These are phyloP conservation scores for Drosophila athabasca DNA, from an alignment of 1,140 invertebrate species.

Conservation along the genomic window DNA sequence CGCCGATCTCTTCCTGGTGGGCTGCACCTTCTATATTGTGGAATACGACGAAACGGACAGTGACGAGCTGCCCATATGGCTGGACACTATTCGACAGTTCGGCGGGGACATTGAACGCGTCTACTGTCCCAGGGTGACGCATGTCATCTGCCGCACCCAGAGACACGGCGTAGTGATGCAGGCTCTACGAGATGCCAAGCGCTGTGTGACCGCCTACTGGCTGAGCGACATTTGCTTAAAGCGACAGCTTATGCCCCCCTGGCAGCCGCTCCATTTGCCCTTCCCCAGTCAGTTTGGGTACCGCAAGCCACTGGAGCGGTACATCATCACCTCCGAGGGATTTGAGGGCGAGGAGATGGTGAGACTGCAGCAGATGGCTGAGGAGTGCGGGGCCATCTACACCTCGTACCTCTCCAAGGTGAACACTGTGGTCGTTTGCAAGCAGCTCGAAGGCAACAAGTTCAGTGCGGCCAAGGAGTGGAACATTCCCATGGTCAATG, in stretches of 20 bases:
- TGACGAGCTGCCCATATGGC: conserved; percentile 89
- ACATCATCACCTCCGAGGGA: conserved; percentile 92
- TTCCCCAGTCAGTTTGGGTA: conserved; percentile 91
- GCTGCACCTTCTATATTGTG: conserved; percentile 95
- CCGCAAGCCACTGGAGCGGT: conserved; percentile 87
- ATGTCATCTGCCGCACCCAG: conserved; percentile 95
- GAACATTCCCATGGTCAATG: conserved; percentile 94
- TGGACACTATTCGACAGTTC: conserved; percentile 91
- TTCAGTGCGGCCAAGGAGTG: conserved; percentile 95
- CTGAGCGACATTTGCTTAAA: conserved; percentile 94
- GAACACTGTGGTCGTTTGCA: conserved; percentile 89
- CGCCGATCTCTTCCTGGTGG: conserved; percentile 93
- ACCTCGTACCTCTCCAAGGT: conserved; percentile 90
- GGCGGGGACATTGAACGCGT: conserved; percentile 94
- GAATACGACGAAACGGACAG: conserved; percentile 86
- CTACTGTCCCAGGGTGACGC: conserved; percentile 94
- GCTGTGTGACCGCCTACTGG: conserved; percentile 97
- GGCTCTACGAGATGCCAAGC: conserved; percentile 89
- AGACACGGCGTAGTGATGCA: conserved; percentile 94
- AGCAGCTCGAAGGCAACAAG: conserved; percentile 93
- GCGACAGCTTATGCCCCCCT: conserved; percentile 94
- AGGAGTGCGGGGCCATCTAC: conserved; percentile 92
- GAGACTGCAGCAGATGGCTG: conserved; percentile 93
- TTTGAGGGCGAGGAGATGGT: conserved; percentile 93
- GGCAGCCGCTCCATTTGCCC: conserved; percentile 95